Evolutionary conservation across 2,797 vertebrate species (phyloP), one percentile per base, ranked within the genome.

Genomic region (Morelia viridis): DNA sequence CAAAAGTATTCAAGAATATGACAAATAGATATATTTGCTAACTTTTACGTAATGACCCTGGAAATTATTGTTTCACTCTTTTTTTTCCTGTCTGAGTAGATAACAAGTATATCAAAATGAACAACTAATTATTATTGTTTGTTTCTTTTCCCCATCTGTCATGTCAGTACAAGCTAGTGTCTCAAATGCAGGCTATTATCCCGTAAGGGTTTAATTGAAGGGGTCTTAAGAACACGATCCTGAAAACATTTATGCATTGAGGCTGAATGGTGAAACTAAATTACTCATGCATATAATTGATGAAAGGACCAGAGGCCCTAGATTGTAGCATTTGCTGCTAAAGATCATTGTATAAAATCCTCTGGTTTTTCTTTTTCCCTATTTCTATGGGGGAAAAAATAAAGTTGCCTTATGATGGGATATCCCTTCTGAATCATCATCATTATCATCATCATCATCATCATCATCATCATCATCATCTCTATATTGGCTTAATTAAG

Each of bases 121-220:
- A 94, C 95, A 96, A 94, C 94, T 94, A 94, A 92, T 97, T 94
- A 95, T 96, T 96, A 95, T 96, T 96, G 96, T 96, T 95, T 94
- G 92, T 96, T 96, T 95, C 94, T 95, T 96, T 96, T 93, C 95
- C 91, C 87, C 85, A 92, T 94, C 93, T 95, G 92, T 96, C 92
- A 17, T 94, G 95, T 96, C 95, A 95, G 93, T 92, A 94, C 94
- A 97, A 95, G 95, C 94, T 96, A 71, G 96, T 97, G 96, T 96
- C 95, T 96, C 93, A 96, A 96, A 96, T 97, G 96, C 94, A 95
- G 95, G 93, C 94, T 91, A 89, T 93, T 56, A 4, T 95, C 93
- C 94, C 93, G 96, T 96, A 97, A 97, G 96, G 96, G 95, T 95
- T 93, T 97, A 97, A 97, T 97, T 96, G 97, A 96, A 94, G 95